Conservation (phyloP, 2,888 invertebrate genomes). For the Coelinius sp. region DNA sequence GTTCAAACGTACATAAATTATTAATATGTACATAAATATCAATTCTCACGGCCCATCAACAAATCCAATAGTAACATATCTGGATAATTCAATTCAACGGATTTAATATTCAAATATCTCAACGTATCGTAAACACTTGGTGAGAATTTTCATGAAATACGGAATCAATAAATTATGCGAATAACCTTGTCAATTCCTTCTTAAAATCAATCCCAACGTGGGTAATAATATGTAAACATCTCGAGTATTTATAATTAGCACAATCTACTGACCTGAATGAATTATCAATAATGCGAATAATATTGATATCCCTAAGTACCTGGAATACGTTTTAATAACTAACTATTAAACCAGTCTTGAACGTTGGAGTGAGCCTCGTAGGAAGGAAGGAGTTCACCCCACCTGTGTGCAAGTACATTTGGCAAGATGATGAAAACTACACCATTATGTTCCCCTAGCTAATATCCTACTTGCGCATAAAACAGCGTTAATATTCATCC, state of each 20-base stretch:
- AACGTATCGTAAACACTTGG: constrained; percentile 15
- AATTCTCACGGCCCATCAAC: constrained; percentile 22
- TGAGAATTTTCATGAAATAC: not conserved
- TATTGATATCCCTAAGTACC: constrained; percentile 2
- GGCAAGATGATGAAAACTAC: constrained; percentile 12
- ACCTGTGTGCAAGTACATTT: constrained; percentile 16
- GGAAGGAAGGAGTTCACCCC: not conserved
- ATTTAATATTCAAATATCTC: constrained; percentile 12
- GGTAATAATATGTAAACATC: not conserved
- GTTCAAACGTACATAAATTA: constrained; percentile 34
- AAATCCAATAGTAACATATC: constrained; percentile 15
- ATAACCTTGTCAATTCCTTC: constrained; percentile 17
- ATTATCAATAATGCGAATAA: constrained; percentile 1
- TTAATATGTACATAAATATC: constrained; percentile 31
- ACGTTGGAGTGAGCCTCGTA: not conserved
- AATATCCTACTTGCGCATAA: not conserved
- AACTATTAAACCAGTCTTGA: constrained; percentile 15
- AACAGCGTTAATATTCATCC: constrained; percentile 5
- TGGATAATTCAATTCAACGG: constrained; percentile 1
- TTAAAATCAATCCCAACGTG: constrained; percentile 6
- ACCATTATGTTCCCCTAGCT: not conserved
- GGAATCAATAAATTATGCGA: constrained; percentile 1
- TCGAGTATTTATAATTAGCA: constrained; percentile 8
- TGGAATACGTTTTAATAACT: constrained; percentile 18
- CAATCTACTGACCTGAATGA: constrained; percentile 2